Evolutionary conservation across 2,888 invertebrate genomes (phyloP).

Genomic region (Heliconius aoede): DNA sequence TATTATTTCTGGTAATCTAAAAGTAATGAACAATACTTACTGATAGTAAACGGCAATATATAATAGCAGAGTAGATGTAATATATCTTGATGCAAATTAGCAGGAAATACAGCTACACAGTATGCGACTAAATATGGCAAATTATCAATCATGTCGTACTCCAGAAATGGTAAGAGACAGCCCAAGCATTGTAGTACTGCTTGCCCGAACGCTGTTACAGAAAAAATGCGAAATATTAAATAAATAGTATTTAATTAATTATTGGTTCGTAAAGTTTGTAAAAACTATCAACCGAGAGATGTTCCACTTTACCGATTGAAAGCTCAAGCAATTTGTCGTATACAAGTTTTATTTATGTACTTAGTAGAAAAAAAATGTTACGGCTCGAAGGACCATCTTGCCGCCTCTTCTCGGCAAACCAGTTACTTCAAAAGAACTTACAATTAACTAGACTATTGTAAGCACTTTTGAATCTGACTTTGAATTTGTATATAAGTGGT

Average conservation of each 20-base stretch:
- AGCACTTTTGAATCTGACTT: too few species aligned
- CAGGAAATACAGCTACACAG: constrained; percentile 95
- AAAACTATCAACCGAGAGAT: too few species aligned
- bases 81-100: constrained; percentile 95
- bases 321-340: too few species aligned
- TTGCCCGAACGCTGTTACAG: constrained; percentile 92
- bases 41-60: constrained; percentile 97
- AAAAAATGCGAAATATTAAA: neutral
- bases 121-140: constrained; percentile 97
- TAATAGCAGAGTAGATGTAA: constrained; percentile 97
- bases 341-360: too few species aligned
- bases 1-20: too few species aligned
- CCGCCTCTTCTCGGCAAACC: too few species aligned
- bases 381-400: neutral
- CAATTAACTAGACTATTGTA: too few species aligned
- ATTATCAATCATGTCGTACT: constrained; percentile 97
- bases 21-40: constrained; percentile 82
- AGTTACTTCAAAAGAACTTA: too few species aligned
- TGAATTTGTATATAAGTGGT: too few species aligned
- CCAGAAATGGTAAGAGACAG: constrained; percentile 97
- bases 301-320: too few species aligned
- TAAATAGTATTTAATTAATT: neutral
- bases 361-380: neutral
- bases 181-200: constrained; percentile 96
- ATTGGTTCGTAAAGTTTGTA: too few species aligned